These are phyloP conservation scores for Anticlea derivata DNA, from an alignment of 2,888 invertebrate genomes.

Conservation along the genomic window DNA sequence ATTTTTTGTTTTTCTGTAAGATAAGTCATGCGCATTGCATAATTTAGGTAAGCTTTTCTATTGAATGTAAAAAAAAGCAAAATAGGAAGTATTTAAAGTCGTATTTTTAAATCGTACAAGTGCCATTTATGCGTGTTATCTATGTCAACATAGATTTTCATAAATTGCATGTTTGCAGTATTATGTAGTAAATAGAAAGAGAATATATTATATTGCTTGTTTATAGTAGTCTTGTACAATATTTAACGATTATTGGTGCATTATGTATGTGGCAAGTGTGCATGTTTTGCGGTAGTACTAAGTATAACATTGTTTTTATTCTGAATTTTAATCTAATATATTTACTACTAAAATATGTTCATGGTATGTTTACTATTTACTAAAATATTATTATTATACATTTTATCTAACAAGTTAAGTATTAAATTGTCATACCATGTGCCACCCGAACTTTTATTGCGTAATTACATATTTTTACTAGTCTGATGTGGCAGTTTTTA, in stretches of 20 bases:
- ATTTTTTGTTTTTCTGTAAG: conserved; percentile 35
- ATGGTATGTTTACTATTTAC: too few relatives aligned
- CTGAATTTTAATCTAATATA: conserved; percentile 11
- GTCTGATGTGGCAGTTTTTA: conserved; percentile 4
- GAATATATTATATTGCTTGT: conserved; percentile 52
- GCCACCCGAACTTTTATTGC: conserved; percentile 8
- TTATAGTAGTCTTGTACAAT: conserved; percentile 26
- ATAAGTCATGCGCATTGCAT: conserved; percentile 42
- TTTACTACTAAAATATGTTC: background rate
- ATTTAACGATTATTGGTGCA: conserved; percentile 33
- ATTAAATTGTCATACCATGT: conserved; percentile 6
- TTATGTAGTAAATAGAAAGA: conserved; percentile 59
- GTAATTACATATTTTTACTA: conserved; percentile 4
- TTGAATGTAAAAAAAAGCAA: conserved; percentile 16
- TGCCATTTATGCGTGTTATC: conserved; percentile 62
- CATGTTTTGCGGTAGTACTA: conserved; percentile 30
- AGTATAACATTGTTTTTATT: conserved; percentile 25
- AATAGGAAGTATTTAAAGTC: conserved; percentile 27
- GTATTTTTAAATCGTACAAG: conserved; percentile 43
- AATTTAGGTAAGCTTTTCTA: conserved; percentile 37
- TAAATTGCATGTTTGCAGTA: conserved; percentile 73
- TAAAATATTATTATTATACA: conserved; percentile 7
- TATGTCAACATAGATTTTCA: conserved; percentile 68
- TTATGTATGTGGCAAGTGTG: conserved; percentile 29
- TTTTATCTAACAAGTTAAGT: background rate